Evolutionary conservation across 2,888 invertebrate species (phyloP).

Genomic region (Perdita meconis): DNA sequence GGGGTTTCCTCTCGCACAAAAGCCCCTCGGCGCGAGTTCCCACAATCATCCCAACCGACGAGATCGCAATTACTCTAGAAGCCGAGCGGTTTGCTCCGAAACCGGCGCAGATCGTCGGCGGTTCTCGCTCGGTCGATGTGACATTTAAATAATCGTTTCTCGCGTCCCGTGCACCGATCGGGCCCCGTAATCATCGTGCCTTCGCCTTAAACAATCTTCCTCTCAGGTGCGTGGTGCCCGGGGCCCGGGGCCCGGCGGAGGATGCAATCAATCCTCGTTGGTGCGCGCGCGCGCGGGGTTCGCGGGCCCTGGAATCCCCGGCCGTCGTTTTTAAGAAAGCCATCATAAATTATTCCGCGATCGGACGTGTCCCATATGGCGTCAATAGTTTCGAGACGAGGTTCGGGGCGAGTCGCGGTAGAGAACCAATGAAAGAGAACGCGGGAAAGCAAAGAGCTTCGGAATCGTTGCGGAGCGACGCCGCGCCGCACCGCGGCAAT

Average conservation of each 20-base stretch:
- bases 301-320: slow-evolving; percentile 52
- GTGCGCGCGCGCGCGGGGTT: slow-evolving; percentile 34
- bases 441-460: slow-evolving; percentile 21
- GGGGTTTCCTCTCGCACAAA: not conserved
- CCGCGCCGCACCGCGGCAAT: slow-evolving; percentile 59
- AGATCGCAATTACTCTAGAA: not conserved
- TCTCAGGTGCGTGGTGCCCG: slow-evolving; percentile 46
- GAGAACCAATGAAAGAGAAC: not conserved
- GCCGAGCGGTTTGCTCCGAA: not conserved
- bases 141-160: slow-evolving; percentile 62
- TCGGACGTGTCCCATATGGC: slow-evolving; percentile 59
- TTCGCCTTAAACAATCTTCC: slow-evolving; percentile 58
- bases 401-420: not conserved
- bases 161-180: slow-evolving; percentile 35
- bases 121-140: slow-evolving; percentile 5
- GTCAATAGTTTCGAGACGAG: slow-evolving; percentile 40
- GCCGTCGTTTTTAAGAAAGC: slow-evolving; percentile 68
- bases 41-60: not conserved
- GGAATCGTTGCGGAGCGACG: too few species aligned
- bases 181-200: slow-evolving; percentile 51
- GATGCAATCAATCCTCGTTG: slow-evolving; percentile 62
- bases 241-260: slow-evolving; percentile 16
- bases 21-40: not conserved
- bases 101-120: slow-evolving; percentile 6
- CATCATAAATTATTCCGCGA: slow-evolving; percentile 64